phyloP scores from a whole-genome alignment of 2,888 invertebrate species.

The Tiphia femorata region DNA sequence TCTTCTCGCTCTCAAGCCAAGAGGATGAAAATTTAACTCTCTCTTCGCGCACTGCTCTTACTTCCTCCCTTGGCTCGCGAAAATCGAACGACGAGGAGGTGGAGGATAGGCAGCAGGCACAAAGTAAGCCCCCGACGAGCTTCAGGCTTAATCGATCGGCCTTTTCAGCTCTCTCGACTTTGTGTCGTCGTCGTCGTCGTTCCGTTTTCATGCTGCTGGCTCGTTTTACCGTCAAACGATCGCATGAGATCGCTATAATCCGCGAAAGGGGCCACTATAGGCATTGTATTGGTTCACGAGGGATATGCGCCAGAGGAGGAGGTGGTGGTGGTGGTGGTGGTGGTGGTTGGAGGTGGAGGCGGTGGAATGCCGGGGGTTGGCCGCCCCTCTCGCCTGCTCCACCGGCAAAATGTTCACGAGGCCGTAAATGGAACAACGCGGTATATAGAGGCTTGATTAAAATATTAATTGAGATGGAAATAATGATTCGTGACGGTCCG shows the following conservation, averaged over 20 bases:
- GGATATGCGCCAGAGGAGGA: neutral
- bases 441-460: slow-evolving; percentile 66
- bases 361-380: slow-evolving; percentile 26
- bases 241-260: slow-evolving; percentile 10
- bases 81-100: neutral
- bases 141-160: slow-evolving; percentile 1
- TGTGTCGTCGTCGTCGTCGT: neutral
- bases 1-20: too few species aligned
- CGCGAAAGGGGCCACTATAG: slow-evolving; percentile 10
- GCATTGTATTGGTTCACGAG: slow-evolving; percentile 8
- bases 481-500: slow-evolving; percentile 62
- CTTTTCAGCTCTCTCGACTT: slow-evolving; percentile 5
- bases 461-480: slow-evolving; percentile 69
- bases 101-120: neutral
- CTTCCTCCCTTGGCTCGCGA: neutral
- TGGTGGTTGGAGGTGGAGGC: neutral
- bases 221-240: slow-evolving; percentile 7
- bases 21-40: too few species aligned
- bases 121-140: neutral
- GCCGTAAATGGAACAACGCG: slow-evolving; percentile 66
- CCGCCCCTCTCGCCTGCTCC: too few species aligned
- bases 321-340: neutral
- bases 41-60: neutral
- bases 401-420: slow-evolving; percentile 47
- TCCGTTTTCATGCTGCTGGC: slow-evolving; percentile 6